Evolutionary conservation across 2,113 vertebrate species (phyloP).

Genomic region (Xerus inauris): DNA sequence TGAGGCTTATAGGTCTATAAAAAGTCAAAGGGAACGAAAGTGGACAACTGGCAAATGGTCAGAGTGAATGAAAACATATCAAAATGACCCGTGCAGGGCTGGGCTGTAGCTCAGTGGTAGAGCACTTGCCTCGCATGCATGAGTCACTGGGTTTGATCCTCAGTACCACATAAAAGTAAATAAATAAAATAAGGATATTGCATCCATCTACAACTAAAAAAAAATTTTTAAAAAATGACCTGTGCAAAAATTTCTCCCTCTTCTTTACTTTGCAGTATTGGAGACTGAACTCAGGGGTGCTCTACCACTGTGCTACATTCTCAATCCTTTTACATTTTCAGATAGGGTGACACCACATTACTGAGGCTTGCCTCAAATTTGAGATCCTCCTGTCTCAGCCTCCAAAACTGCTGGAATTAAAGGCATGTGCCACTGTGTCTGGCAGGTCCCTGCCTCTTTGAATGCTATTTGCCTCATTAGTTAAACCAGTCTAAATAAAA

Average conservation of each 20-base stretch:
- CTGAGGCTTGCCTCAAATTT: neutral
- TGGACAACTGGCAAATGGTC: neutral
- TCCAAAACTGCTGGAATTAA: neutral
- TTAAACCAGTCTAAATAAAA: conserved; percentile 38
- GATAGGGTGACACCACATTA: neutral
- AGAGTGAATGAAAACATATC: neutral
- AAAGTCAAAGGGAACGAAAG: neutral
- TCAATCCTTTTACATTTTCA: neutral
- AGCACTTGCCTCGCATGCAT: too few relatives aligned
- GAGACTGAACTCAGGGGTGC: neutral
- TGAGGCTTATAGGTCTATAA: neutral
- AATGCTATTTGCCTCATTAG: neutral
- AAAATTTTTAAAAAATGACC: too few relatives aligned
- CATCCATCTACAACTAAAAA: too few relatives aligned
- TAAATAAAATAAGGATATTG: too few relatives aligned
- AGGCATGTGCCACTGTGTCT: neutral
- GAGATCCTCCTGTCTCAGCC: neutral
- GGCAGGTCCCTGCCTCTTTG: neutral
- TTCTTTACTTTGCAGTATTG: too few relatives aligned
- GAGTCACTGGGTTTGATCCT: too few relatives aligned
- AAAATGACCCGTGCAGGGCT: neutral
- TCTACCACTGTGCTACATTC: neutral
- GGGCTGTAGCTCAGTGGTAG: too few relatives aligned
- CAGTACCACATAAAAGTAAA: too few relatives aligned
- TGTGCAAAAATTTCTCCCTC: neutral